These are phyloP conservation scores for Stegodyphus mimosarum DNA, from an alignment of 1,140 invertebrate genomes.

Conservation along the genomic window DNA sequence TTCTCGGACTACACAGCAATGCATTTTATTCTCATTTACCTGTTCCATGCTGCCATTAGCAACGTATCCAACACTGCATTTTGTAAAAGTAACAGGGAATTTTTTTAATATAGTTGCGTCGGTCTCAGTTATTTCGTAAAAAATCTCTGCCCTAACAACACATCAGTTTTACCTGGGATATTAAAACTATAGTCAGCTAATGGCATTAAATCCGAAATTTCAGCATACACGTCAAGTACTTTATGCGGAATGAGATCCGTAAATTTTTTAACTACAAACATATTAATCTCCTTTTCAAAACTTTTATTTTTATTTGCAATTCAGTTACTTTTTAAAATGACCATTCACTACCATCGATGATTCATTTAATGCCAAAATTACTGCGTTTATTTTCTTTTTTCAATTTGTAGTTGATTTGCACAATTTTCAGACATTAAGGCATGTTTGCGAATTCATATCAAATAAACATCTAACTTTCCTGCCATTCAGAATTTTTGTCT, in stretches of 20 bases:
- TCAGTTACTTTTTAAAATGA: not conserved
- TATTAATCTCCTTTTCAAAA: not conserved
- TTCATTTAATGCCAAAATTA: not conserved
- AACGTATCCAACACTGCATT: too few species aligned
- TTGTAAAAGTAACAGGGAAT: too few species aligned
- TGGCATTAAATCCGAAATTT: not conserved
- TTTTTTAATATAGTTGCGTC: too few species aligned
- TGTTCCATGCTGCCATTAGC: too few species aligned
- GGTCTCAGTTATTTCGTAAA: too few species aligned
- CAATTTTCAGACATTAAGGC: not conserved
- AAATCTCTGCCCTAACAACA: slow-evolving; percentile 14
- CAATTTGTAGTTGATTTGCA: slow-evolving; percentile 6
- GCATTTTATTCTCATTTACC: too few species aligned
- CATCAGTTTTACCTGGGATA: slow-evolving; percentile 11
- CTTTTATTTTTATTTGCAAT: not conserved
- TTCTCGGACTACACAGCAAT: too few species aligned
- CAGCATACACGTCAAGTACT: not conserved
- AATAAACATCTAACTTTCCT: not conserved
- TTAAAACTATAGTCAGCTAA: slow-evolving; percentile 17
- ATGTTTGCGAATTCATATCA: slow-evolving; percentile 1
- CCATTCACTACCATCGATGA: not conserved
- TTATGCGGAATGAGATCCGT: slow-evolving; percentile 8
- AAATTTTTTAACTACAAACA: not conserved
- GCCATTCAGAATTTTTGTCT: not conserved
- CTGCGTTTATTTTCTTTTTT: not conserved